These are phyloP conservation scores for Piaya cayana DNA, from an alignment of 2,113 vertebrate genomes.

Conservation along the genomic window DNA sequence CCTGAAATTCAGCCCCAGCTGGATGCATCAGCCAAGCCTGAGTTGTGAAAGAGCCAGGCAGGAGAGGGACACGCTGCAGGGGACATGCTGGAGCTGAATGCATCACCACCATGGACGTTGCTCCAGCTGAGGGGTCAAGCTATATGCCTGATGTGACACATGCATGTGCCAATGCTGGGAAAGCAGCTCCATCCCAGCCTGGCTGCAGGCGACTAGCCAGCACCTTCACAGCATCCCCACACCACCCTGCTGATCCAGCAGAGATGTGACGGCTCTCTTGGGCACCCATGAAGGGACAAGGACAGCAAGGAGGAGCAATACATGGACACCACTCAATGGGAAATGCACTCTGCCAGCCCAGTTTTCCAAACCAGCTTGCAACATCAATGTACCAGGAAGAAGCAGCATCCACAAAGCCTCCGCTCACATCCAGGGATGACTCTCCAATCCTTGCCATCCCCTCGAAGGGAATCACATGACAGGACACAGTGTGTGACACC, in stretches of 20 bases:
- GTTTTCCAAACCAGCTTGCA: background rate
- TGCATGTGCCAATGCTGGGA: background rate
- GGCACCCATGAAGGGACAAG: background rate
- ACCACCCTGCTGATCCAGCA: background rate
- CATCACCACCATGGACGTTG: accelerated
- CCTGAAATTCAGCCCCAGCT: background rate
- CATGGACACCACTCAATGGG: accelerated
- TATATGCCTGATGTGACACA: accelerated
- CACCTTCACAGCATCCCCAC: background rate
- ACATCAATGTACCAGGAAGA: background rate
- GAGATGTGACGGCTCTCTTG: background rate
- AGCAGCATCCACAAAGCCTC: background rate
- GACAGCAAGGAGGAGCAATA: background rate
- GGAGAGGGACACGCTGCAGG: background rate
- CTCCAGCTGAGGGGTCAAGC: accelerated
- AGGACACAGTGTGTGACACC: background rate
- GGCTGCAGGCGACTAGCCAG: accelerated
- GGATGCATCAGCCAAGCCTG: background rate
- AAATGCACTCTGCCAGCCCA: background rate
- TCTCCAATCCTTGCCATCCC: background rate
- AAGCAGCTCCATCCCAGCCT: background rate
- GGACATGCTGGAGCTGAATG: accelerated
- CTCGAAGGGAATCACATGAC: background rate
- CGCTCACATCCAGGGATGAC: accelerated
- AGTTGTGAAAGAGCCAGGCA: background rate